phyloP scores from a whole-genome alignment of 2,888 invertebrate genomes.

The Fragum fragum region DNA sequence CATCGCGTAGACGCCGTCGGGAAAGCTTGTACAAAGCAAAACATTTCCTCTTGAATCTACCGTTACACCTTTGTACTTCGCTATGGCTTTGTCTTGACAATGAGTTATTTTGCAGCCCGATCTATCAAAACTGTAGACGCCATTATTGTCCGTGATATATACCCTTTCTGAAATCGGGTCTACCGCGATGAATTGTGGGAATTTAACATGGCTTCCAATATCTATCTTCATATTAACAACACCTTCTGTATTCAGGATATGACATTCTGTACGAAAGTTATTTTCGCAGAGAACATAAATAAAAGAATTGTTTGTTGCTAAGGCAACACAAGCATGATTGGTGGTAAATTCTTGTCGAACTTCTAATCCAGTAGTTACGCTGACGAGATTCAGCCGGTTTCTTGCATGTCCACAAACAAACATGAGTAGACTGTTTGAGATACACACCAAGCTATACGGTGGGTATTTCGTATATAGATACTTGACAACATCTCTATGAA shows the following conservation, averaged over 20 bases:
- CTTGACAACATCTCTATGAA: not conserved
- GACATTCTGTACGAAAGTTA: conserved; percentile 36
- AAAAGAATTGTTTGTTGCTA: conserved; percentile 32
- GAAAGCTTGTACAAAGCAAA: conserved; percentile 36
- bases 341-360: conserved; percentile 33
- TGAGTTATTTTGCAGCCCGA: conserved; percentile 25
- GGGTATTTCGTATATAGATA: conserved; percentile 23
- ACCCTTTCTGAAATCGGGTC: conserved; percentile 32
- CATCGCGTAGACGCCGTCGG: conserved; percentile 38
- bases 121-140: conserved; percentile 27
- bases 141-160: conserved; percentile 36
- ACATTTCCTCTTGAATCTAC: conserved; percentile 33
- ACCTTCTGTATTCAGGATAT: conserved; percentile 42
- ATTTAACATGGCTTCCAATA: conserved; percentile 31
- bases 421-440: conserved; percentile 33
- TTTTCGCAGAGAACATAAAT: conserved; percentile 43
- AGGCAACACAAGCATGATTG: conserved; percentile 36
- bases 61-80: conserved; percentile 21
- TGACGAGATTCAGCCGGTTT: conserved; percentile 29
- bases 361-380: conserved; percentile 29
- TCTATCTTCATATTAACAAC: conserved; percentile 41
- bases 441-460: conserved; percentile 32
- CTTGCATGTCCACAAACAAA: conserved; percentile 34
- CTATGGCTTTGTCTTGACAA: conserved; percentile 35
- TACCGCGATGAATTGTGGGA: conserved; percentile 32